A percentile compares a stretch with the other conserved stretches of the same genome.
Evolutionary conservation across 2,888 invertebrate species (phyloP).

Genomic region (Chelonus formosanus): DNA sequence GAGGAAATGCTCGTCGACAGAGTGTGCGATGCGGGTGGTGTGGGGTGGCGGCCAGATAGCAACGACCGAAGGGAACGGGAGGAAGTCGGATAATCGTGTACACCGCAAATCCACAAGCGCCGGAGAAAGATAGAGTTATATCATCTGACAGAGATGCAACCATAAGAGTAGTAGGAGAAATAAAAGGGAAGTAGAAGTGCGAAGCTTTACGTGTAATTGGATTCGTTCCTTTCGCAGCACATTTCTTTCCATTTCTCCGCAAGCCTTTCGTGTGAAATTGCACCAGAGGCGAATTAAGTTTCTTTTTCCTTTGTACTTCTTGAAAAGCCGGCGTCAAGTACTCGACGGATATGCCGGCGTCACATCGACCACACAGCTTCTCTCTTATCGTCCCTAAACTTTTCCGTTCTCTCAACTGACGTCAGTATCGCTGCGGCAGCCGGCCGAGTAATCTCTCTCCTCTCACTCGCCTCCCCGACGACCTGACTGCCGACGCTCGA

Average conservation of each 20-base stretch:
- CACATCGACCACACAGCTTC: slow-evolving; percentile 13
- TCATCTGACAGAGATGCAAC: slow-evolving; percentile 3
- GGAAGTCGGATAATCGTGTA: slow-evolving; percentile 50
- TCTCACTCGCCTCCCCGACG: slow-evolving; percentile 26
- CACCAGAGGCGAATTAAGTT: slow-evolving; percentile 4
- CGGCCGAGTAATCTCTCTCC: slow-evolving; percentile 27
- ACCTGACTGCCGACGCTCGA: slow-evolving; percentile 16
- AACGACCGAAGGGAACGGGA: slow-evolving; percentile 28
- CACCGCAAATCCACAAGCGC: slow-evolving; percentile 53
- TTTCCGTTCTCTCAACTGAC: slow-evolving; percentile 50
- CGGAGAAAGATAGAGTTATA: slow-evolving; percentile 35
- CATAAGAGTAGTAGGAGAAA: slow-evolving; percentile 17
- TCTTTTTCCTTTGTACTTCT: slow-evolving; percentile 30
- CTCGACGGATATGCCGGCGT: slow-evolving; percentile 24
- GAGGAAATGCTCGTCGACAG: slow-evolving; percentile 31
- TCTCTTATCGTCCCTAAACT: slow-evolving; percentile 51
- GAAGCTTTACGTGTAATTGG: slow-evolving; percentile 59
- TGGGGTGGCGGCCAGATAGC: slow-evolving; percentile 39
- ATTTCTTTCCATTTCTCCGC: slow-evolving; percentile 27
- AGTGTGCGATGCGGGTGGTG: slow-evolving; percentile 35
- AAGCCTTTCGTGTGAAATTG: slow-evolving; percentile 22
- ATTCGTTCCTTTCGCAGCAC: slow-evolving; percentile 50
- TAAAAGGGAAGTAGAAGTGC: slow-evolving; percentile 27
- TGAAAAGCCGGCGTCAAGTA: slow-evolving; percentile 11
- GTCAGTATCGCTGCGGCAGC: slow-evolving; percentile 42